Evolutionary conservation across 1,140 invertebrate genomes (phyloP), one percentile per base, ranked within the genome.

Genomic region (Mercenaria mercenaria): DNA sequence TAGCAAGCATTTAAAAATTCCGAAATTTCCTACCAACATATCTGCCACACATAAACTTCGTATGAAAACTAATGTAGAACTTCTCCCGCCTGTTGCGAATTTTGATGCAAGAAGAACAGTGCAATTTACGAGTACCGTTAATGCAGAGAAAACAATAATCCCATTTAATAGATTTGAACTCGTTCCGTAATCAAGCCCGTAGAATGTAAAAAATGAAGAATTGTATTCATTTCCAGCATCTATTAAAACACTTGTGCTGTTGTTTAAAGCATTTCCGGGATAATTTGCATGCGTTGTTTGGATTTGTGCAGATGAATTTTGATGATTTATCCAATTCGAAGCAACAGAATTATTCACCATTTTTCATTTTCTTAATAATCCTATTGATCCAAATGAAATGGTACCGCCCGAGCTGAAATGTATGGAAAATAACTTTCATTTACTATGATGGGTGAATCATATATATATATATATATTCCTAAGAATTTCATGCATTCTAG

Each of bases 1-100:
- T 52, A 94, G 87, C 0, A 92, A 29, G 39, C 90, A 91, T 91
- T 94, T 95, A n/a, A 92, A 92, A n/a, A 93, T 47, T 29, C 92
- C 94, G 86, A 93, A 95, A 4, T 92, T 26, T 2, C 93, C 93
- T 8, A 92, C 86, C 32, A 95, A 61, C 4, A 89, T 67, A 83
- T 95, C 95, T 15, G 91, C 87, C 2, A 94, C 37, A 79, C 92
- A 93, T 47, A 95, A 89, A 82, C 92, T 93, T 26, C 94, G 87
- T 18, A 95, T 91, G 69, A 95, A 94, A 0, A 95, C 90, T 13
- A 95, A 69, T 10, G 92, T 92, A 10, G 94, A 88, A 80, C 91
- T 93, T 69, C 89, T 91, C 18, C 93, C 93, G 23, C 91, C 93
- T 4, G 92, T 92, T 0, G 92, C 91, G 87, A 88, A 93, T 50